Conservation (phyloP, 2,797 vertebrate species). For the Ispidina lecontei region DNA sequence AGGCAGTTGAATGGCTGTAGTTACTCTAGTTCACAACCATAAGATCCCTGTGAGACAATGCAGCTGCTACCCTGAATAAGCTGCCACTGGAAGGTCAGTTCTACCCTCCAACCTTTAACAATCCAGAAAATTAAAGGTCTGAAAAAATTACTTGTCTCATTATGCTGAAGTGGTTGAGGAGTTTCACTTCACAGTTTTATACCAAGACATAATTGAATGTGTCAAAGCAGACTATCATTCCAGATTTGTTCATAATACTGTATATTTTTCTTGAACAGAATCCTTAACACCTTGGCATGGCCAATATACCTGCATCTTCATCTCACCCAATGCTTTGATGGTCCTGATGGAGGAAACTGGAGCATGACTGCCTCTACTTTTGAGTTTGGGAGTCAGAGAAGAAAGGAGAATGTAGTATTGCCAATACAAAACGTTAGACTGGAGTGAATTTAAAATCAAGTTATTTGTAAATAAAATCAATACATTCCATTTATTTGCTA, state of each 20-base stretch:
- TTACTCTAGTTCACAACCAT: not conserved
- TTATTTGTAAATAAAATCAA: not conserved
- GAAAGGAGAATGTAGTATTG: not conserved
- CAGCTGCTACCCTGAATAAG: not conserved
- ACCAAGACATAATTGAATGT: constrained; percentile 5
- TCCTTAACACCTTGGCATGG: not conserved
- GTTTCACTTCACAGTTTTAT: not conserved
- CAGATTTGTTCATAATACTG: not conserved
- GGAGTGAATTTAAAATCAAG: not conserved
- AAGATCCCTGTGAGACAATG: not conserved
- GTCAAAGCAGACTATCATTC: not conserved
- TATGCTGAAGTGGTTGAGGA: not conserved
- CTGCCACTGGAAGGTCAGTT: constrained; percentile 11
- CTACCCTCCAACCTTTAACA: not conserved
- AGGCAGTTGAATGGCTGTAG: not conserved
- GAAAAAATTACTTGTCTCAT: not conserved
- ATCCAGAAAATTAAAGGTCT: not conserved
- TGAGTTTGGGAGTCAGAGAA: not conserved
- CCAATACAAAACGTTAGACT: fast-evolving
- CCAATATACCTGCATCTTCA: not conserved
- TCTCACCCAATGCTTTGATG: not conserved
- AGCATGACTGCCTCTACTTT: not conserved
- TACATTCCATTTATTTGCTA: not conserved
- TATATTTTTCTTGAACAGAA: not conserved
- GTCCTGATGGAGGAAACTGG: not conserved